These are phyloP conservation scores for Morus bassanus DNA, from an alignment of 2,797 vertebrate genomes.

Conservation along the genomic window DNA sequence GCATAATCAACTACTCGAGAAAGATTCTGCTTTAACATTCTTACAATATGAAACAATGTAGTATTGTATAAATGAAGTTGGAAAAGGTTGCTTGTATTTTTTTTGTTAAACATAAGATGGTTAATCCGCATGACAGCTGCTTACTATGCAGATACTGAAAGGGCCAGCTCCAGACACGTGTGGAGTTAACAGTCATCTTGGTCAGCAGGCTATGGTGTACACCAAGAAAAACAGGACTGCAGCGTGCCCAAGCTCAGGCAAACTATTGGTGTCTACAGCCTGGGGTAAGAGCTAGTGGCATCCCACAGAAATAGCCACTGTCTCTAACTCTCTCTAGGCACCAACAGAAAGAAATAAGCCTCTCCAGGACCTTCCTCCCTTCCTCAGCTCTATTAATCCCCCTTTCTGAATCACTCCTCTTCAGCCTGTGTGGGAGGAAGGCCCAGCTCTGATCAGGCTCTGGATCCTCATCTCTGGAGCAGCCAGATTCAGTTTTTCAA, in stretches of 20 bases:
- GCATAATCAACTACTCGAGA: not conserved
- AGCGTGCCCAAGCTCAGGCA: not conserved
- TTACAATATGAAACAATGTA: not conserved
- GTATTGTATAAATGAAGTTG: not conserved
- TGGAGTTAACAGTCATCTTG: not conserved
- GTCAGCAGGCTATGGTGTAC: not conserved
- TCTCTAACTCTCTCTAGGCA: not conserved
- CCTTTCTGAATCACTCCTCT: not conserved
- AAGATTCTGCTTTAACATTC: not conserved
- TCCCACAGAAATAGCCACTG: not conserved
- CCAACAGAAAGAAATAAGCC: not conserved
- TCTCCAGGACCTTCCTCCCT: not conserved
- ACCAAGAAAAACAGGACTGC: not conserved
- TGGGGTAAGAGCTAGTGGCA: not conserved
- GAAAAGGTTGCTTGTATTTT: not conserved
- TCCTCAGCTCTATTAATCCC: not conserved
- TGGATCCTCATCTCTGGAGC: not conserved
- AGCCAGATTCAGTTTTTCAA: not conserved
- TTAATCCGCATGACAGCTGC: accelerated
- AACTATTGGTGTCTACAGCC: not conserved
- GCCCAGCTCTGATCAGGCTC: not conserved
- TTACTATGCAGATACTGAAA: not conserved
- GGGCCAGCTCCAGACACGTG: not conserved
- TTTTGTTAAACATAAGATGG: not conserved
- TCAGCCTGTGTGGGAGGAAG: not conserved